These are phyloP conservation scores for Saccopteryx leptura DNA, from an alignment of 2,113 vertebrate species.

Conservation along the genomic window DNA sequence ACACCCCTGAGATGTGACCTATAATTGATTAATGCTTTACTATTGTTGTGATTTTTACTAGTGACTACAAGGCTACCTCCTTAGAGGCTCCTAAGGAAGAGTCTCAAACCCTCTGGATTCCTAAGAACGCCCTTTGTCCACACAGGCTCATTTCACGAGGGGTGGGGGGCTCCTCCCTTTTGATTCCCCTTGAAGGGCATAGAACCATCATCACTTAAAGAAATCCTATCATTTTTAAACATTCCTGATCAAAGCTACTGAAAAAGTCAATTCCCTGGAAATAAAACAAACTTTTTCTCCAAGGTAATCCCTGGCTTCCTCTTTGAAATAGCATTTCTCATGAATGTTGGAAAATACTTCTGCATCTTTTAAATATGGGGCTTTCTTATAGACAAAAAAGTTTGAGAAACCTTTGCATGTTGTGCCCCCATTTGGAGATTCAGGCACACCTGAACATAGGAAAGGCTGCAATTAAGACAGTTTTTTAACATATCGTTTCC, in stretches of 20 bases:
- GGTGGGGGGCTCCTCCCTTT: neutral
- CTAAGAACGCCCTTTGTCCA: neutral
- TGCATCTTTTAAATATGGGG: neutral
- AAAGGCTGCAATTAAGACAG: neutral
- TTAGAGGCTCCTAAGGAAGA: neutral
- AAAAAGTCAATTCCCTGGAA: neutral
- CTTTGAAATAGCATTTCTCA: neutral
- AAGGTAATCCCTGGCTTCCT: neutral
- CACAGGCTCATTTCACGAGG: neutral
- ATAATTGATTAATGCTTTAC: neutral
- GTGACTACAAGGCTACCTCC: neutral
- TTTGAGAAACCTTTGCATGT: neutral
- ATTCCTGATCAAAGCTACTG: neutral
- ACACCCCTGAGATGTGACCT: neutral
- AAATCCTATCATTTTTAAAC: neutral
- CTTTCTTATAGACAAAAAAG: conserved; percentile 52
- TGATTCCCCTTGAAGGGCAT: neutral
- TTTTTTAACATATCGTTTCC: neutral
- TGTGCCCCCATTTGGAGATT: neutral
- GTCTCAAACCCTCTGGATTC: neutral
- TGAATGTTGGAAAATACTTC: conserved; percentile 23
- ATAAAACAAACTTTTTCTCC: neutral
- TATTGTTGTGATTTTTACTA: neutral
- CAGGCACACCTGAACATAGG: neutral
- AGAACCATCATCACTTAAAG: neutral